Evolutionary conservation across 1,140 invertebrate species (phyloP), one percentile per base, ranked within the genome.

Genomic region (Sinella curviseta): DNA sequence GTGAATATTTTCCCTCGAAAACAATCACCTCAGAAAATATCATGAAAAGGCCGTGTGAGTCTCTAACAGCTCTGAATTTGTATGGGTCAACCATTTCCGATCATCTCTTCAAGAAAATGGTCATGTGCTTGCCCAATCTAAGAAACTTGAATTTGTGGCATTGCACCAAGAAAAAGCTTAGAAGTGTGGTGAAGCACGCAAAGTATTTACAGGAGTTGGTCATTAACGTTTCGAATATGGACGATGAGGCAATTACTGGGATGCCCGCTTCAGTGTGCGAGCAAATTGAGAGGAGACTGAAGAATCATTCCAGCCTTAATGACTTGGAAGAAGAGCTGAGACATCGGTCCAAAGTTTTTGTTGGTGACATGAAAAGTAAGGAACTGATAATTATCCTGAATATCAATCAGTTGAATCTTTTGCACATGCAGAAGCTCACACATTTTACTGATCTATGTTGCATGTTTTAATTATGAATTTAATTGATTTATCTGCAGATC

Each of bases 1-100:
- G 79, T 26, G 79, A 80, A 55, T 80, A 80, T 28, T 80, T 77
- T 55, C 79, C 79, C 20, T 55, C 75, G 20, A 80, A 80, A 20
- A 36, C 26, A 17, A 17, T 80, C 1, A 80, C 75, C 24, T 60
- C 79, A 24, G 79, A 80, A 74, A 80, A 80, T 39, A 80, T 80
- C 34, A n/a, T 80, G 16, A 33, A 3, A 20, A 30, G 28, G 2
- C 76, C 14, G 39, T 8, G 39, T 28, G 70, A 60, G 39, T 54
- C 31, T 12, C 33, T 81, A 3, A 33, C 74, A 20, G 36, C 76
- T 36, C 36, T 81, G 8, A 78, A 81, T 35, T 35, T 81, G 3
- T 78, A 81, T 17, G 80, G 77, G 8, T 74, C 80, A n/a, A 65
- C 80, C 2, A 55, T 81, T 17, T 76, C 80, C 24, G 74, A 76